A percentile compares a stretch with the other conserved stretches of the same genome.
These are phyloP conservation scores for Formica selysi DNA, from an alignment of 1,140 invertebrate genomes.

Conservation along the genomic window DNA sequence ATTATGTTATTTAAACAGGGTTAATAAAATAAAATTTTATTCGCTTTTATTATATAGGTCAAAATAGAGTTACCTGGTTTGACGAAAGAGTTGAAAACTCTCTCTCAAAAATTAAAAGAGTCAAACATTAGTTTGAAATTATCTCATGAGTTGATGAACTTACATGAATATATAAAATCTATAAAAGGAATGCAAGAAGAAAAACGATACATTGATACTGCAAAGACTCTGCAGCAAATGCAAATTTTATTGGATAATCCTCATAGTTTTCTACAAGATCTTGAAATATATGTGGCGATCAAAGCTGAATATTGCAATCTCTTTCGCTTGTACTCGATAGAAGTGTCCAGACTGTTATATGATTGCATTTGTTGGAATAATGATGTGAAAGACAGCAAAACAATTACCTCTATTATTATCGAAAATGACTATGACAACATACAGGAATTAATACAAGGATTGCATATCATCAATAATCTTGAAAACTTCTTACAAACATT, in stretches of 20 bases:
- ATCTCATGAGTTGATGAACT: constrained; percentile 85
- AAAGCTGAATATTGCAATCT: constrained; percentile 82
- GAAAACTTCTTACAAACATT: constrained; percentile 86
- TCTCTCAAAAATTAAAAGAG: constrained; percentile 86
- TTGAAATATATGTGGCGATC: constrained; percentile 85
- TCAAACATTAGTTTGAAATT: constrained; percentile 86
- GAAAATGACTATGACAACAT: constrained; percentile 82
- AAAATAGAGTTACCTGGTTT: constrained; percentile 87
- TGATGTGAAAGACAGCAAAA: constrained; percentile 69
- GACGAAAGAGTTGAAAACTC: constrained; percentile 86
- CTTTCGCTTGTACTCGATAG: constrained; percentile 83
- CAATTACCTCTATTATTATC: constrained; percentile 77
- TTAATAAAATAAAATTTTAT: constrained; percentile 33
- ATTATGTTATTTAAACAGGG: not conserved
- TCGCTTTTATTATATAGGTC: constrained; percentile 79
- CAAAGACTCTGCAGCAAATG: constrained; percentile 86
- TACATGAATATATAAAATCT: constrained; percentile 86
- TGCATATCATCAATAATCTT: constrained; percentile 85
- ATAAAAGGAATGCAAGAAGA: constrained; percentile 85
- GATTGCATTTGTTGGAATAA: constrained; percentile 83
- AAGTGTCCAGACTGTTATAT: constrained; percentile 85
- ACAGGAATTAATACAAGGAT: constrained; percentile 85
- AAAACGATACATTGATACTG: constrained; percentile 85
- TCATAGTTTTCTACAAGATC: constrained; percentile 84
- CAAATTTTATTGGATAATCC: constrained; percentile 85